A percentile compares a stretch with the other conserved stretches of the same genome.
phyloP scores from a whole-genome alignment of 1,140 invertebrate species.

The Frieseomelitta varia region DNA sequence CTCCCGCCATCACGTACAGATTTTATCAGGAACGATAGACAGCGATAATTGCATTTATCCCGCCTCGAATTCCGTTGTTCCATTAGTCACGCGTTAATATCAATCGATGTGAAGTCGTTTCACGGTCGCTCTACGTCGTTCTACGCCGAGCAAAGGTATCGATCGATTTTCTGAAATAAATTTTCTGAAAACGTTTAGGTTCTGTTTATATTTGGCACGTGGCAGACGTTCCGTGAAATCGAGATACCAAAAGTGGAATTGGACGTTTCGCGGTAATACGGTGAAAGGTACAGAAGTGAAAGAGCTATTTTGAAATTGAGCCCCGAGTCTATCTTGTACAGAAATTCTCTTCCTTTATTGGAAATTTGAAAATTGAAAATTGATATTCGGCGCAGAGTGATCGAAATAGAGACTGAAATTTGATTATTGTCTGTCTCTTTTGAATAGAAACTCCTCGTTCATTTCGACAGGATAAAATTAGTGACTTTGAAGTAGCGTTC shows the following conservation, averaged over 20 bases:
- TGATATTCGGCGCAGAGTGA: no score
- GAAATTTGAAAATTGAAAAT: no score
- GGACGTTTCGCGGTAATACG: neutral
- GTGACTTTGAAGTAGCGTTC: no score
- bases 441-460: no score
- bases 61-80: conserved; percentile 40
- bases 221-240: neutral
- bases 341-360: neutral
- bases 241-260: neutral
- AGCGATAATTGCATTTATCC: conserved; percentile 53
- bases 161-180: neutral
- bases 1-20: conserved; percentile 50
- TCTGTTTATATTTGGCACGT: neutral
- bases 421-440: no score
- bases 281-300: neutral
- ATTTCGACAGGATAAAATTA: no score
- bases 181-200: neutral
- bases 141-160: conserved; percentile 2
- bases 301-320: neutral
- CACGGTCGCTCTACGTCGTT: conserved; percentile 1
- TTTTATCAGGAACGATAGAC: conserved; percentile 51
- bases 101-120: conserved; percentile 43
- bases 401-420: no score
- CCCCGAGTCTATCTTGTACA: neutral
- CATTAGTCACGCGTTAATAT: conserved; percentile 33